Evolutionary conservation across 23 tunicate genomes (phyloP), one percentile per base, ranked within the genome.

Genomic region (Trididemnum miniatum): DNA sequence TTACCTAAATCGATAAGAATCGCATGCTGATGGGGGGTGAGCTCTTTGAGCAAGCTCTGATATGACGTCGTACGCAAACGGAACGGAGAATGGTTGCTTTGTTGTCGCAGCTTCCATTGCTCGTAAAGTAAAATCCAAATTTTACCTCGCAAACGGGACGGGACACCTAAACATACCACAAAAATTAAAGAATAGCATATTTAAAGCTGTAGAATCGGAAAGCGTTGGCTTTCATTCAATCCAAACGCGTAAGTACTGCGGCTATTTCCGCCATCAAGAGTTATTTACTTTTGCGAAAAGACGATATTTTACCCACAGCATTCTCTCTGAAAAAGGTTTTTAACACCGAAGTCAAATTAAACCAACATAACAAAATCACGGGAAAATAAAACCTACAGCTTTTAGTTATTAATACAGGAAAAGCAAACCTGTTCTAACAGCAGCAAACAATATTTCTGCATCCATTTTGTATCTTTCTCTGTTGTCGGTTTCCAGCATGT

Each of bases 1-100:
- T 78, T 34, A 67, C 98, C 92, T 1, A 94, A 72, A 71, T 94
- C 98, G 32, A 94, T 94, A 1, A 94, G 87, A 35, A 94, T 94
- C 24, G 98, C 94, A 64, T 94, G 98, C 52, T 88, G 93, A 35
- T 88, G 87, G 1, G 90, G 86, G 1, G 98, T 88, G n/a, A 94
- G 81, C 2, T 81, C 31, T 30, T 94, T 90, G 24, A 94, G 72
- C 28, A 94, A 84, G n/a, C 51, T 59, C 28, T 72, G 35, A 71
- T 77, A 94, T 15, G 73, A 65, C 15, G 80, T 34, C 32, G 31
- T 20, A 1, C 35, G 25, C 15, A 52, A 60, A 20, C 36, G 52
- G 71, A 20, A 49, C 51, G 79, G 15, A 52, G 77, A 74, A 0
- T 59, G 80, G n/a, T 35, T 30, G 24, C 0, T 39, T 34, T 57